phyloP scores from a whole-genome alignment of 2,888 invertebrate species.

The Eupelmus urozonus region DNA sequence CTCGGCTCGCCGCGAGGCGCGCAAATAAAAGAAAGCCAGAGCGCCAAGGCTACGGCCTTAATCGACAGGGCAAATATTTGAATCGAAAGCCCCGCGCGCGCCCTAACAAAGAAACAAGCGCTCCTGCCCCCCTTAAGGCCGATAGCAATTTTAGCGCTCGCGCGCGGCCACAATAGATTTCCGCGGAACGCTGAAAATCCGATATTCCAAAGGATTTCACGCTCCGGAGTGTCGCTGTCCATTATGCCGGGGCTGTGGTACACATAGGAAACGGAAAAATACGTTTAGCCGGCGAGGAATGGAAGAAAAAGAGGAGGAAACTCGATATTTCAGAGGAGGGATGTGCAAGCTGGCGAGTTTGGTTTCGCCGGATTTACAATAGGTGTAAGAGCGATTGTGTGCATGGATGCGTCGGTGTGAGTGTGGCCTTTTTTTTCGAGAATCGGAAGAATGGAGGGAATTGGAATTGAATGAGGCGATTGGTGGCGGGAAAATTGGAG shows the following conservation, averaged over 20 bases:
- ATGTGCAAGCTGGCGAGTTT: neutral
- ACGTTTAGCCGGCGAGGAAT: too few species aligned
- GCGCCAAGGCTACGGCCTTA: neutral
- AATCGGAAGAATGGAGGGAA: constrained; percentile 44
- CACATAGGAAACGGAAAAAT: neutral
- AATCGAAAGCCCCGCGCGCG: too few species aligned
- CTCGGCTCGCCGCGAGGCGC: neutral
- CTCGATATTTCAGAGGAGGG: constrained; percentile 10
- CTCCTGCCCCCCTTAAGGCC: neutral
- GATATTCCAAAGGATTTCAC: neutral
- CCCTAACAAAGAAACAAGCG: constrained; percentile 21
- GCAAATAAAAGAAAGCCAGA: neutral
- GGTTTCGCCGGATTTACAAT: neutral
- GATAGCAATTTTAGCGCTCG: neutral
- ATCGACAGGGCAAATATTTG: constrained; percentile 42
- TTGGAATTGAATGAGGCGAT: constrained; percentile 45
- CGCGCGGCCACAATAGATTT: constrained; percentile 2
- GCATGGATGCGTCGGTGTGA: neutral
- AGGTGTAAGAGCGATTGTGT: neutral
- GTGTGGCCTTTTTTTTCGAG: too few species aligned
- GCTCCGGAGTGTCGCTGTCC: neutral
- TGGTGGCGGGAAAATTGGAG: constrained; percentile 33
- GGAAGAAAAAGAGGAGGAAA: constrained; percentile 17
- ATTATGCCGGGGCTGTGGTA: neutral
- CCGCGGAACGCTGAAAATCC: constrained; percentile 11